Evolutionary conservation across 2,888 invertebrate genomes (phyloP), one percentile per base, ranked within the genome.

Genomic region (Resseliella maxima): DNA sequence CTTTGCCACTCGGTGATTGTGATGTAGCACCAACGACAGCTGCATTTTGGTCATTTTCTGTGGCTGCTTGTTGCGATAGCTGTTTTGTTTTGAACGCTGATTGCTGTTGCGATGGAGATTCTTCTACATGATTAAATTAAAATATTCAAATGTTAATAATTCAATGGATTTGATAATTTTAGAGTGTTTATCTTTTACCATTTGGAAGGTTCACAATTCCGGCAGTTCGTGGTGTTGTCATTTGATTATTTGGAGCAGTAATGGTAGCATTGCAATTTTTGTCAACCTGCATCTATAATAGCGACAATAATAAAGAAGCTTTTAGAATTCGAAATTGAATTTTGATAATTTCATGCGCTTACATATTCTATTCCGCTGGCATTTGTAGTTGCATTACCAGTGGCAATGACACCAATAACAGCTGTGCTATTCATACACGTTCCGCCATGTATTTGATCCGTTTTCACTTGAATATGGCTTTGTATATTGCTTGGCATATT

Each of bases 221-320:
- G 91, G 92, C 93, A n/a, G n/a, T n/a, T 21, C 92, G 92, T 86
- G 92, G 92, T 91, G 92, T 92, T 85, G 92, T 89, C 72, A 92
- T 93, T 87, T 94, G 94, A 0, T 92, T 92, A 88, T 95, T 95
- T 89, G 94, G 94, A 87, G 95, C 95, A n/a, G 88, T 88, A 0
- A 89, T 91, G 21, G 94, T 94, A 38, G 94, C 94, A 90, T 95
- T 95, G 89, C 94, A 94, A 90, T 95, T 94, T 90, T 94, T 94
- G 89, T 95, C 94, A 54, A 93, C 92, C 88, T 91, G 88, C 15
- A 90, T 88, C 88, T 88, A 41, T 21, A 46, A 21, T 54, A 0
- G 81, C n/a, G n/a, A n/a, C n/a, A 87, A 83, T 41, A 31, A n/a
- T 41, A 27, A 83, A 83, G 10, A 5, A 83, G 18, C n/a, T n/a